Percentiles rank a stretch among this genome's conserved stretches.
Conservation (phyloP, 2,113 vertebrate species). For the Ophiodon elongatus region DNA sequence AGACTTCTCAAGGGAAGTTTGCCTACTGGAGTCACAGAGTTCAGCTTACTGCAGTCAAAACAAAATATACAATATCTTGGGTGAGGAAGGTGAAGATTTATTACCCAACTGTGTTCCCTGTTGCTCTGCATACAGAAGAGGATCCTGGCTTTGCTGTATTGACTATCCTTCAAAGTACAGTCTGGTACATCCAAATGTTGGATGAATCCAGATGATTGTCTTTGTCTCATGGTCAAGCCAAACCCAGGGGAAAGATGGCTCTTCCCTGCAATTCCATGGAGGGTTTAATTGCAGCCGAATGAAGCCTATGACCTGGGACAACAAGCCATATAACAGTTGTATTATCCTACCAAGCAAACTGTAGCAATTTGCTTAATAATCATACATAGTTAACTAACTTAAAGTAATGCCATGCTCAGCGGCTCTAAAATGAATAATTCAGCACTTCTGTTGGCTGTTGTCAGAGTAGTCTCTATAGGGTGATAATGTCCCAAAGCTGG, state of each 20-base stretch:
- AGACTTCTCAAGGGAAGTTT: not conserved
- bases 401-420: not conserved
- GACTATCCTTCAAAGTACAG: slow-evolving; percentile 2
- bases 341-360: not conserved
- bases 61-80: not conserved
- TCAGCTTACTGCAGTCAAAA: not conserved
- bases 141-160: not conserved
- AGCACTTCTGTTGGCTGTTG: not conserved
- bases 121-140: not conserved
- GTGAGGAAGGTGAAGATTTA: not conserved
- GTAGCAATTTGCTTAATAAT: not conserved
- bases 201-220: not conserved
- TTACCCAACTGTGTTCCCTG: not conserved
- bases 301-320: not conserved
- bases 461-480: not conserved
- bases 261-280: not conserved
- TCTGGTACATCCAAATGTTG: not conserved
- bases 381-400: not conserved
- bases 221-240: not conserved
- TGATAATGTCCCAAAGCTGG: not conserved
- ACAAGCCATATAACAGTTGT: not conserved
- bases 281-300: not conserved
- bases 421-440: not conserved
- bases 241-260: not conserved
- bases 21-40: not conserved